phyloP scores from a whole-genome alignment of 2,888 invertebrate species.

The Allacma fusca region DNA sequence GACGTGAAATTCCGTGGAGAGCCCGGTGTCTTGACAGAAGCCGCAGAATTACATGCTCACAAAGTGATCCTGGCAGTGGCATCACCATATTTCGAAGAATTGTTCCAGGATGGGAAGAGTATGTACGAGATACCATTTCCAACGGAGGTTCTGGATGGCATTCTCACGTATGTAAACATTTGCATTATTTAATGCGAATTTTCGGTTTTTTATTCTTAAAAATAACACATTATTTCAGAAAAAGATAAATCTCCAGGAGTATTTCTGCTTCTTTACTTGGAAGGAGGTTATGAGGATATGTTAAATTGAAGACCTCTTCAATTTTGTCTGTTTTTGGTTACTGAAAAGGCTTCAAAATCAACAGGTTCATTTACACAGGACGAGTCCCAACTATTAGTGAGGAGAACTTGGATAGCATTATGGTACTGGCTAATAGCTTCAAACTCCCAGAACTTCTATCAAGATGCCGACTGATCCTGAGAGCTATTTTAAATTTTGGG shows the following conservation, averaged over 20 bases:
- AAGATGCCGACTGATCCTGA: background rate
- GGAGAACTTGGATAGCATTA: background rate
- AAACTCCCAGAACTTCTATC: background rate
- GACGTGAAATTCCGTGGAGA: background rate
- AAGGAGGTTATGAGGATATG: too few relatives aligned
- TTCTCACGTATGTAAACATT: background rate
- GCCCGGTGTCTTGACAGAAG: too few relatives aligned
- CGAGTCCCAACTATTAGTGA: background rate
- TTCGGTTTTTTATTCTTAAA: too few relatives aligned
- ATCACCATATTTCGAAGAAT: background rate
- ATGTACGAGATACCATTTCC: conserved; percentile 1
- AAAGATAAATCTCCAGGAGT: too few relatives aligned
- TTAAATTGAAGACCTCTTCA: too few relatives aligned
- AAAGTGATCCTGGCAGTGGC: background rate
- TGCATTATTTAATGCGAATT: too few relatives aligned
- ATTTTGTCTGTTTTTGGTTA: too few relatives aligned
- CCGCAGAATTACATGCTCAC: background rate
- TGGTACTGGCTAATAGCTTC: background rate
- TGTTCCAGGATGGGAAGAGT: background rate
- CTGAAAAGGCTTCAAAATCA: too few relatives aligned
- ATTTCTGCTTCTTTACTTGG: too few relatives aligned
- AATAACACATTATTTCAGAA: too few relatives aligned
- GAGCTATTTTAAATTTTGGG: background rate
- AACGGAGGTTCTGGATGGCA: background rate
- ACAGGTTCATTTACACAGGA: conserved; percentile 17